phyloP scores from a whole-genome alignment of 2,888 invertebrate genomes.

The Pseudeuparius sepicola region DNA sequence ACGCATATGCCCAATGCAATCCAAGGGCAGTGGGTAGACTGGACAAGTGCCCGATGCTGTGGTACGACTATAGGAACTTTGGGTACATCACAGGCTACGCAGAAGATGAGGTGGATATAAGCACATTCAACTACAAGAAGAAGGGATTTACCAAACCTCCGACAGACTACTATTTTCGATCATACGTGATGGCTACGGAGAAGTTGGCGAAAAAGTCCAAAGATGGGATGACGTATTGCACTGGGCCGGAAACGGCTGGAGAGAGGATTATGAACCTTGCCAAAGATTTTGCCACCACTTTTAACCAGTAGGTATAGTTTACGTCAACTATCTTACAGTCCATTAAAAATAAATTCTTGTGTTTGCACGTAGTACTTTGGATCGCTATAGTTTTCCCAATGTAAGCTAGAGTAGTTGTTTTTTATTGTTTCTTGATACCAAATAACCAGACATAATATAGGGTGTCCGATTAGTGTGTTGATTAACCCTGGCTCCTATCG shows the following conservation, averaged over 20 bases:
- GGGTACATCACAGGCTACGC: slow-evolving; percentile 71
- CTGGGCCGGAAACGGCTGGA: slow-evolving; percentile 53
- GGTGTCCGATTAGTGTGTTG: too few relatives aligned
- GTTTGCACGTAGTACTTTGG: too few relatives aligned
- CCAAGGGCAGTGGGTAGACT: slow-evolving; percentile 45
- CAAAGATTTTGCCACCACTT: slow-evolving; percentile 54
- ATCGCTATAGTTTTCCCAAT: too few relatives aligned
- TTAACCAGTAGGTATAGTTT: too few relatives aligned
- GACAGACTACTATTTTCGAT: slow-evolving; percentile 70
- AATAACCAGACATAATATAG: too few relatives aligned
- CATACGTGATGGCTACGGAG: slow-evolving; percentile 61
- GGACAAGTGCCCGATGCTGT: slow-evolving; percentile 65
- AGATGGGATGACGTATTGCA: slow-evolving; percentile 46
- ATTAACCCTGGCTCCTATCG: too few relatives aligned
- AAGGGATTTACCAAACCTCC: slow-evolving; percentile 62
- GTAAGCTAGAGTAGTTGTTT: too few relatives aligned
- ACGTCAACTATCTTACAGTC: too few relatives aligned
- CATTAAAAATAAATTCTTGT: too few relatives aligned
- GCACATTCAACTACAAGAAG: slow-evolving; percentile 64
- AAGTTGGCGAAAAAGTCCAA: slow-evolving; percentile 42
- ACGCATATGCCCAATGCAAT: slow-evolving; percentile 42
- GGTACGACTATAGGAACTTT: slow-evolving; percentile 60
- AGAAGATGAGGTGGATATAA: slow-evolving; percentile 63
- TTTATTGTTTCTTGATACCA: too few relatives aligned
- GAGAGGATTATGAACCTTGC: slow-evolving; percentile 61